Evolutionary conservation across 2,888 invertebrate species (phyloP).

Genomic region (Nomada ruficornis): DNA sequence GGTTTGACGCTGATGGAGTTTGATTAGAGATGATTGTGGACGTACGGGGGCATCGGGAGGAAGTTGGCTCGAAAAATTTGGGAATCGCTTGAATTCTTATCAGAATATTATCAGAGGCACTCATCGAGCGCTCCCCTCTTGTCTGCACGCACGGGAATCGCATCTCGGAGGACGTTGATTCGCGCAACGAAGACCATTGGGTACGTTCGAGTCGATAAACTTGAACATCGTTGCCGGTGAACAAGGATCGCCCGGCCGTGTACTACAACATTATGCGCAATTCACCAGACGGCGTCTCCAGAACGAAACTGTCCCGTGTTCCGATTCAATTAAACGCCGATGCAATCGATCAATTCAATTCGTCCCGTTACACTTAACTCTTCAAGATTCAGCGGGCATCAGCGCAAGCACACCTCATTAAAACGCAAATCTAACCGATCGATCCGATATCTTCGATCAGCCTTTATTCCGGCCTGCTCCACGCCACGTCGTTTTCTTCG

Average conservation of each 20-base stretch:
- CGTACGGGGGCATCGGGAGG: background rate
- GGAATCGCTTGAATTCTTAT: too few species aligned
- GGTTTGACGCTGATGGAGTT: slow-evolving; percentile 11
- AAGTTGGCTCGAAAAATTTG: background rate
- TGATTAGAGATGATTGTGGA: background rate
- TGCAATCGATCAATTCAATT: slow-evolving; percentile 64
- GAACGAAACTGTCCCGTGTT: slow-evolving; percentile 26
- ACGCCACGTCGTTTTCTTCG: slow-evolving; percentile 49
- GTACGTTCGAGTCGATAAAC: background rate
- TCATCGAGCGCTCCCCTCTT: too few species aligned
- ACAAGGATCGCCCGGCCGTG: slow-evolving; percentile 25
- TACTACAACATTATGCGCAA: slow-evolving; percentile 47
- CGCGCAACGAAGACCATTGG: too few species aligned
- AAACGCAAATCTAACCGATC: slow-evolving; percentile 66
- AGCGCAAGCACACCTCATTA: slow-evolving; percentile 64
- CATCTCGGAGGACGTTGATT: too few species aligned
- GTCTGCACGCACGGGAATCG: too few species aligned
- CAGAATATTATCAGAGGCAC: too few species aligned
- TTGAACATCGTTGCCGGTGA: background rate
- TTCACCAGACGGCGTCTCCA: slow-evolving; percentile 28
- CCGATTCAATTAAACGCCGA: slow-evolving; percentile 58
- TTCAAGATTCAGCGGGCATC: slow-evolving; percentile 60
- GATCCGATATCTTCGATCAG: slow-evolving; percentile 62
- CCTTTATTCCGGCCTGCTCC: slow-evolving; percentile 56
- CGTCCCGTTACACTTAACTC: slow-evolving; percentile 62